Evolutionary conservation across 1,140 invertebrate genomes (phyloP), one percentile per base, ranked within the genome.

Genomic region (Rhynchophorus ferrugineus): DNA sequence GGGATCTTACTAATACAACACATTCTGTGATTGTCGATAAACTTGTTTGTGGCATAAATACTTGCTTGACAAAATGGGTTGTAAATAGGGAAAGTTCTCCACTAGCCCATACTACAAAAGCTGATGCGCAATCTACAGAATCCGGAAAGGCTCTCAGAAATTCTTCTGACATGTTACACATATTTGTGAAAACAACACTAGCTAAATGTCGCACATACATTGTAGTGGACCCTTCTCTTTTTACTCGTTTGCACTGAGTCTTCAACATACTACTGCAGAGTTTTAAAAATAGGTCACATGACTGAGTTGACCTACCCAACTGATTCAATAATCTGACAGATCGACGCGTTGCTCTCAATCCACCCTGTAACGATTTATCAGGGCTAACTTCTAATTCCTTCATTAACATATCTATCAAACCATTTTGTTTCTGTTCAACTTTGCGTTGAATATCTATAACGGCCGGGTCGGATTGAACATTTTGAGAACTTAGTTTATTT

Each of bases 361-460:
- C 94, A n/a, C 94, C 94, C 70, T 97, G 85, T 0, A 96, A 73
- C 45, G 91, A 93, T 68, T 91, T 88, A 60, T 91, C 88, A 14
- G 88, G 85, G 43, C 82, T 84, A 0, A 88, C 84, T 69, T 92
- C 87, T 22, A 98, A 69, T 69, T 97, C 95, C 56, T 87, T 85
- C 20, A 91, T 83, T 3, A 98, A 70, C 36, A 92, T 88, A 59
- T 91, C 85, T 5, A 89, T 89, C 36, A 96, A 69, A 20, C 78
- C 79, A 61, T 84, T 82, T 16, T 85, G 82, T 65, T 91, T 78
- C 42, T 83, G 77, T 54, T 89, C 86, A 21, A 75, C 65, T 51
- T 75, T 75, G 2, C 54, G 54, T 44, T 73, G 70, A 2, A 76
- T 70, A 21, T 75, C 72, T 7, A 56, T 58, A 2, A 73, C 35